phyloP scores from a whole-genome alignment of 2,888 invertebrate genomes.

The Caenorhabditis sinica region DNA sequence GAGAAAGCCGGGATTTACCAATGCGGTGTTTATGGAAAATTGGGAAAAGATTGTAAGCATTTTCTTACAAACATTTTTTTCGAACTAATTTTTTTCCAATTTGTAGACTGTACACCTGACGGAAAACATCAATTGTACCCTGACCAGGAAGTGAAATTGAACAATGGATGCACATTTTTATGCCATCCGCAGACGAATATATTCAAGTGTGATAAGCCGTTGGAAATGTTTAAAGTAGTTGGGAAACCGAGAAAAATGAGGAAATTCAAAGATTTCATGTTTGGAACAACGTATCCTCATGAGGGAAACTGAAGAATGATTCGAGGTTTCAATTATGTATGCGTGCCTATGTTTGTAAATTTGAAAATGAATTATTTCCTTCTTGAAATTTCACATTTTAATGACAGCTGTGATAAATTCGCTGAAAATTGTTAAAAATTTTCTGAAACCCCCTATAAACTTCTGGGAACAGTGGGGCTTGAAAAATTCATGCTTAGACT shows the following conservation, averaged over 20 bases:
- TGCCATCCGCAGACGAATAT: conserved; percentile 17
- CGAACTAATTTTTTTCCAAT: too few relatives aligned
- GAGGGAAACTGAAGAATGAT: too few relatives aligned
- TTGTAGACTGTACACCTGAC: not conserved
- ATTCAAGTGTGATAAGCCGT: not conserved
- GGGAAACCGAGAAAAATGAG: not conserved
- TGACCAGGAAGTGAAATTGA: not conserved
- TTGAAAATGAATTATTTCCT: too few relatives aligned
- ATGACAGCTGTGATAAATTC: too few relatives aligned
- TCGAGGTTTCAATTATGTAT: too few relatives aligned
- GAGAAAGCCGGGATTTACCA: not conserved
- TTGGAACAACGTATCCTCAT: too few relatives aligned
- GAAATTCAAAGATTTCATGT: not conserved
- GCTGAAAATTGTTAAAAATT: too few relatives aligned
- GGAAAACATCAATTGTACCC: not conserved
- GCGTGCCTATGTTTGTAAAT: too few relatives aligned
- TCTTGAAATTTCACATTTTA: too few relatives aligned
- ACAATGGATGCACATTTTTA: conserved; percentile 6
- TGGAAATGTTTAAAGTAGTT: not conserved
- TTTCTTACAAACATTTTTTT: not conserved
- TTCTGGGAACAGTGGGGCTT: too few relatives aligned
- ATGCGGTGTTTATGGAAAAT: not conserved
- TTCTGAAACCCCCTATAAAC: too few relatives aligned
- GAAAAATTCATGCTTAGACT: too few relatives aligned
- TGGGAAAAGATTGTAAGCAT: not conserved